Conservation (phyloP, 2,113 vertebrate species). For the Anoplopoma fimbria region DNA sequence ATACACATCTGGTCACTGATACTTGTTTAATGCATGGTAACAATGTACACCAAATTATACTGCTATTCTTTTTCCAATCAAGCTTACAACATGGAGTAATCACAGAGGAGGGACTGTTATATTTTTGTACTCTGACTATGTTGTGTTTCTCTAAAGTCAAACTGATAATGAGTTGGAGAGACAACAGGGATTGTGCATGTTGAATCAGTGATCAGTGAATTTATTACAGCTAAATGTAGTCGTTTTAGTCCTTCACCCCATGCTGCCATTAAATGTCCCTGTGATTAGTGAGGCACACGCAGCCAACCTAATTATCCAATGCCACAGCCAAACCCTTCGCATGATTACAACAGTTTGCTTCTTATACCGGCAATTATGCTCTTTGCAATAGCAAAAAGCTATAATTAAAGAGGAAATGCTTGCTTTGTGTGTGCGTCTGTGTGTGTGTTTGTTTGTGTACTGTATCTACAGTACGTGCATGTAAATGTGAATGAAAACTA, state of each 20-base stretch:
- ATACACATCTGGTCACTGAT: neutral
- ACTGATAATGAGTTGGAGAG: conserved; percentile 31
- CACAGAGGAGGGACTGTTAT: neutral
- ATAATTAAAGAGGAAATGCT: conserved; percentile 83
- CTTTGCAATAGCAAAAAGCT: conserved; percentile 79
- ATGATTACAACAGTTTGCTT: conserved; percentile 85
- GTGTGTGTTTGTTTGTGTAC: neutral
- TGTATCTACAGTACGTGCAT: neutral
- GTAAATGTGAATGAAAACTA: neutral
- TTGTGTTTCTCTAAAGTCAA: conserved; percentile 20
- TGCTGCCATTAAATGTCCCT: conserved; percentile 78
- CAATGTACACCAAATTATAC: neutral
- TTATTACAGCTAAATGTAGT: conserved; percentile 81
- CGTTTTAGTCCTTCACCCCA: conserved; percentile 82
- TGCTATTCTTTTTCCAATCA: conserved; percentile 10
- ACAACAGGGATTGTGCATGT: conserved; percentile 6
- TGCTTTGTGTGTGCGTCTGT: conserved; percentile 36
- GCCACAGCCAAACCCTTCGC: conserved; percentile 78
- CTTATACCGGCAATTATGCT: conserved; percentile 87
- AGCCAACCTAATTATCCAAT: conserved; percentile 86
- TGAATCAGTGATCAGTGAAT: conserved; percentile 62
- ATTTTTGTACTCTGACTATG: neutral
- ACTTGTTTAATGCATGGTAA: neutral
- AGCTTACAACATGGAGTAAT: neutral
- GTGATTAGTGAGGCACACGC: conserved; percentile 85